These are phyloP conservation scores for Podabrus alpinus DNA, from an alignment of 2,888 invertebrate genomes.

Conservation along the genomic window DNA sequence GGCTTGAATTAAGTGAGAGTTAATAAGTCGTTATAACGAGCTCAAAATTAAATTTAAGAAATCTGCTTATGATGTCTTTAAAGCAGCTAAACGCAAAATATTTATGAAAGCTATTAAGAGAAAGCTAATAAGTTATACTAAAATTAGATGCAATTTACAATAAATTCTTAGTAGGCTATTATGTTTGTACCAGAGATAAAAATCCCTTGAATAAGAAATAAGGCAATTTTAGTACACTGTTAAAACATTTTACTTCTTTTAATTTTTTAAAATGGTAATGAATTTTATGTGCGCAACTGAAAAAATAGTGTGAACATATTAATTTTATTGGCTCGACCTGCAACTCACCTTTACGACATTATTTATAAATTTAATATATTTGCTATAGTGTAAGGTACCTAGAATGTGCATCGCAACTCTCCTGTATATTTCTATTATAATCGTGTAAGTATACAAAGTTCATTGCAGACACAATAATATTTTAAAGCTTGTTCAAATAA, in stretches of 20 bases:
- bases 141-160: slow-evolving; percentile 38
- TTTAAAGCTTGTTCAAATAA: neutral
- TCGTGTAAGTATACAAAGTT: too few species aligned
- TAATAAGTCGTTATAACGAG: slow-evolving; percentile 2
- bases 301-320: neutral
- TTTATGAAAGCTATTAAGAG: slow-evolving; percentile 34
- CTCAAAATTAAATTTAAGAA: slow-evolving; percentile 7
- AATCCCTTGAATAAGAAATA: slow-evolving; percentile 29
- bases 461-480: neutral
- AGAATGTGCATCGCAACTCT: neutral
- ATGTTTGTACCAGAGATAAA: slow-evolving; percentile 35
- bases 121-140: slow-evolving; percentile 32
- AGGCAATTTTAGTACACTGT: slow-evolving; percentile 22
- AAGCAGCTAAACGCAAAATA: slow-evolving; percentile 23
- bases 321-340: neutral
- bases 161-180: slow-evolving; percentile 35
- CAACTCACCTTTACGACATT: too few species aligned
- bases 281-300: neutral
- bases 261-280: neutral
- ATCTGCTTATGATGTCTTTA: slow-evolving; percentile 25
- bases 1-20: neutral
- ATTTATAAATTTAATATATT: too few species aligned
- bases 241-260: slow-evolving; percentile 16
- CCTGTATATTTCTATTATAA: neutral
- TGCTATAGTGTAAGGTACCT: neutral